Base-by-base conservation (phyloP, 2,888 invertebrate species). In the Acleris cristana region DNA sequence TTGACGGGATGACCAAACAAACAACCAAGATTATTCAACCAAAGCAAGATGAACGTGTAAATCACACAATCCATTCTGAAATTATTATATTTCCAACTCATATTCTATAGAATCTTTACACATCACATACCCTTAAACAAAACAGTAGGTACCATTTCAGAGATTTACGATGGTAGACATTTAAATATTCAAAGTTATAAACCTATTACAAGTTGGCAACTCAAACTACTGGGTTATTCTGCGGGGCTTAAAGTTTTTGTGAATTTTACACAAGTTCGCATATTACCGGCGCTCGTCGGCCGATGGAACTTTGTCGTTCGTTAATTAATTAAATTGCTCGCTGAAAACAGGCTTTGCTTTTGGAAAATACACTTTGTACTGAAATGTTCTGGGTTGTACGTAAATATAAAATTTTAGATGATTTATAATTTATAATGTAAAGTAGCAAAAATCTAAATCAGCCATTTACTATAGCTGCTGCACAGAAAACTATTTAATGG, bases 231-330 rank as follows among this genome's bases (percentile, higher is more conserved):
- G 73, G 77, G 75, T 73, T 77, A 77, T 77, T 73, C 74, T 72
- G 71, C 64, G 71, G 73, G 74, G 80, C 84, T 88, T 85, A 83
- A 89, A 90, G 89, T 89, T 90, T 89, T 89, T 88, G 86, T 84
- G 79, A 89, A 87, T 89, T 90, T 89, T 85, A 81, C 82, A 80
- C 82, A 81, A 86, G 76, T 80, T 82, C 74, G 77, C 76, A 85
- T 85, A 89, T 86, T 85, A 83, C 80, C 78, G 71, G 78, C 77
- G 79, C 76, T 76, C 79, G 74, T 76, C 79, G 79, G 77, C 76
- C 76, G 76, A 70, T 71, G 64, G 67, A 84, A 86, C 74, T 87
- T 87, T 79, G 79, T 76, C 74, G 78, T 74, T 70, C 68, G 73
- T 83, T 86, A 82, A 87, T 88, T 90, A 87, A 88, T 88, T 85